Evolutionary conservation across 2,888 invertebrate genomes (phyloP), one percentile per base, ranked within the genome.

Genomic region (Fabriciana adippe): DNA sequence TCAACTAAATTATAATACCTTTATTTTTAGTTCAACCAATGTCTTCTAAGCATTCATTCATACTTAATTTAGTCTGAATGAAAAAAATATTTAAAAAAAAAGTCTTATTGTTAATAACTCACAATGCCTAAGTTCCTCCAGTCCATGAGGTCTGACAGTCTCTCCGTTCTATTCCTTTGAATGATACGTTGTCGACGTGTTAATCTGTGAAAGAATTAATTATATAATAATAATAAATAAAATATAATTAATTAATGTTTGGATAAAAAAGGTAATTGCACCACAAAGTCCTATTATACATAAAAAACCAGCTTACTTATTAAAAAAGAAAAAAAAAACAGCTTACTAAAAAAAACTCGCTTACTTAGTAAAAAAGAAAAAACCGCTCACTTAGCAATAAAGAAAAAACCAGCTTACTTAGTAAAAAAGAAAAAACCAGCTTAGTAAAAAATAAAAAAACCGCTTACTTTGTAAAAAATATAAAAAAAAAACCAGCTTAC

Each of bases 101-200:
- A 26, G 4, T 4, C 26, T 26, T 26, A 26, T 26, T 26, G 4
- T 26, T 26, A 26, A 45, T 2, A 50, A 94, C 97, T 95, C 90
- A 99, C 99, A 81, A 98, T 96, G 83, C 99, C 99, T 66, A 99
- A 94, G 85, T 98, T 99, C 86, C 98, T 96, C 99, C 99, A 99
- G 84, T 99, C 99, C 70, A 99, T 94, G 56, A 99, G 93, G 84
- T 99, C 99, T 76, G 98, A 98, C 16, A 99, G 93, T 47, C 99
- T 94, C 86, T 99, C 99, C 0, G 99, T 99, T 77, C 99, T 95
- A 87, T 99, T 99, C 74, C 99, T 94, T 82, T 99, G 99, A 71
- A 99, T 99, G 79, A 99, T 99, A 78, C 99, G 95, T 85, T 99
- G 99, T 55, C 99, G 94, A 68, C 99, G 94, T 72, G 97, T 97